Evolutionary conservation across 2,888 invertebrate species (phyloP).

Genomic region (Poecilus cupreus): DNA sequence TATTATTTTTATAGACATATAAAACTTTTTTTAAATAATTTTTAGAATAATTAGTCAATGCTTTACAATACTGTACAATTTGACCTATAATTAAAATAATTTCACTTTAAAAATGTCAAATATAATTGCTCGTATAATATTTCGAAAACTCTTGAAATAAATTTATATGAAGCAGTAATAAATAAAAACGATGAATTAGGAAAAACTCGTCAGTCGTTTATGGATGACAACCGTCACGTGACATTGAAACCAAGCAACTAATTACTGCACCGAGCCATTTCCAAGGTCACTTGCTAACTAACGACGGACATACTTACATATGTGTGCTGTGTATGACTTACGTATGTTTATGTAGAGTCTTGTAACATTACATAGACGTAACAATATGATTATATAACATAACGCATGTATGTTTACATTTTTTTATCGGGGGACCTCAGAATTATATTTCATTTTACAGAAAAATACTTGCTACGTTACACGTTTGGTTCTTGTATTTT

Average conservation of each 20-base stretch:
- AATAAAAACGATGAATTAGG: conserved; percentile 5
- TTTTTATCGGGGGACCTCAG: not conserved
- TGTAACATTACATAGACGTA: not conserved
- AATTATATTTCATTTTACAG: no score
- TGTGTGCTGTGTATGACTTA: not conserved
- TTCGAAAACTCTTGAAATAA: no score
- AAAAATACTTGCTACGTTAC: no score
- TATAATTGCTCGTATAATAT: no score
- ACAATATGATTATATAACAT: not conserved
- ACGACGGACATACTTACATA: conserved; percentile 14
- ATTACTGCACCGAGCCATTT: conserved; percentile 39
- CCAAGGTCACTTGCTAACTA: conserved; percentile 47
- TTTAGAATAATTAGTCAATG: no score
- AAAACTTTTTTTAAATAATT: no score
- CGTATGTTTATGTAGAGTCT: not conserved
- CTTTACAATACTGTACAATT: no score
- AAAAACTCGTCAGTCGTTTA: conserved; percentile 12
- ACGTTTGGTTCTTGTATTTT: no score
- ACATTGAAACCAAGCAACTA: conserved; percentile 51
- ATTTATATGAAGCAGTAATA: not conserved
- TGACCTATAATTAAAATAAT: no score
- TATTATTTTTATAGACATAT: no score
- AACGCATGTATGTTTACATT: not conserved
- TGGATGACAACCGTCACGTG: conserved; percentile 30
- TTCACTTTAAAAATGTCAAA: no score